Base-by-base conservation (phyloP, 2,888 invertebrate species). In the Drosophila tripunctata region DNA sequence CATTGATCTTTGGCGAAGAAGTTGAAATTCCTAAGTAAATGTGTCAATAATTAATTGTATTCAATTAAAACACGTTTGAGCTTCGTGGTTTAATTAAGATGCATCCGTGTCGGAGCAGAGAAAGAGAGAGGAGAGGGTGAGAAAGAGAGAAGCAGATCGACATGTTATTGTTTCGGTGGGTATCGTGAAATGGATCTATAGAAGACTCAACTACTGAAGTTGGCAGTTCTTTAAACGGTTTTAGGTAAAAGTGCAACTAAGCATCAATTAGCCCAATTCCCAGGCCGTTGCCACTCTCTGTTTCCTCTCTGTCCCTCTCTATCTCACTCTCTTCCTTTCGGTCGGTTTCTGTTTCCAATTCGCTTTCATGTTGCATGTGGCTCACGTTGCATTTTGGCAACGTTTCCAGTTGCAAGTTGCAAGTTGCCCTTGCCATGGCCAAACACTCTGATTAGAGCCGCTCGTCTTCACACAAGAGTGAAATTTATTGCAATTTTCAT, bases 31-130 rank as follows among this genome's bases (percentile, higher is more conserved):
- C 71, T 74, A 60, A 57, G 78, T 64, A 88, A 88, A 89, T 89
- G 89, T 90, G 90, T 90, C 88, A 89, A 89, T 90, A 90, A 90
- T 90, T 90, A 90, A 90, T 90, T 90, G 88, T 77, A 90, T 90
- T 88, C 85, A 90, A 90, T 89, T 90, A 87, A 88, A 82, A 73
- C 79, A 75, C 71, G 70, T 70, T 50, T 24, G n/a, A 38, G 54
- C 44, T 63, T 65, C 31, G 69, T 66, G 52, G 68, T 68, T 75
- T 88, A 87, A 89, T 89, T 87, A 89, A 89, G 89, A 89, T 88
- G 89, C 81, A 88, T 81, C 77, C 78, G 83, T 82, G 87, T 82
- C 78, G 75, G 43, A 30, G 47, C 60, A 31, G 22, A 22, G 22
- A 5, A 0, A 35, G 22, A 10, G 24, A 65, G 48, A 40, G 55